Conservation (phyloP, 2,797 vertebrate species). For the Silurus aristotelis region DNA sequence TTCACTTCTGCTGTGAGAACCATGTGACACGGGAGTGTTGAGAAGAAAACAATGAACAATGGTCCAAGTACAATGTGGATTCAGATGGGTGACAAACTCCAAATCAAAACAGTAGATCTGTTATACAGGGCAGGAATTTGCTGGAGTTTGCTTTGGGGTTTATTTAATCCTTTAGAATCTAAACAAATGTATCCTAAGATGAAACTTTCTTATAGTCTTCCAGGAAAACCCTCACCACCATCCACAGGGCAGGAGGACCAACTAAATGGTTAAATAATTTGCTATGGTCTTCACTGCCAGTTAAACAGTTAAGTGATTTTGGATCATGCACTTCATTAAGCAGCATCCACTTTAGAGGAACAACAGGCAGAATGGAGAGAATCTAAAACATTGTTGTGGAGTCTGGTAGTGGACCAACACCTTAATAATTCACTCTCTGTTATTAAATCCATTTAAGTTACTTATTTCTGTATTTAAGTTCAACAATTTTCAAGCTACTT, state of each 20-base stretch:
- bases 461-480: neutral
- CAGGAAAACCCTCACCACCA: neutral
- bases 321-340: neutral
- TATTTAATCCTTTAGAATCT: neutral
- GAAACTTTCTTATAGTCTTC: neutral
- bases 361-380: neutral
- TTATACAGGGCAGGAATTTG: conserved; percentile 6
- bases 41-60: conserved; percentile 3
- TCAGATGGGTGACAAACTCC: neutral
- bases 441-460: neutral
- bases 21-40: neutral
- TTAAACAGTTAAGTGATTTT: neutral
- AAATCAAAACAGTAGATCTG: neutral
- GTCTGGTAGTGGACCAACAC: neutral
- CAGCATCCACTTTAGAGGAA: neutral
- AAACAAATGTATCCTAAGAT: neutral
- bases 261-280: neutral
- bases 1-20: neutral
- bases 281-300: neutral
- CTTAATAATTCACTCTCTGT: neutral
- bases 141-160: too few species aligned
- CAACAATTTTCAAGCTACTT: neutral
- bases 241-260: neutral
- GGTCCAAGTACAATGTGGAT: neutral
- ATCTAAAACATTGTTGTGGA: neutral